A percentile compares a stretch with the other conserved stretches of the same genome.
These are phyloP conservation scores for Sesamia inferens DNA, from an alignment of 2,888 invertebrate genomes.

Conservation along the genomic window DNA sequence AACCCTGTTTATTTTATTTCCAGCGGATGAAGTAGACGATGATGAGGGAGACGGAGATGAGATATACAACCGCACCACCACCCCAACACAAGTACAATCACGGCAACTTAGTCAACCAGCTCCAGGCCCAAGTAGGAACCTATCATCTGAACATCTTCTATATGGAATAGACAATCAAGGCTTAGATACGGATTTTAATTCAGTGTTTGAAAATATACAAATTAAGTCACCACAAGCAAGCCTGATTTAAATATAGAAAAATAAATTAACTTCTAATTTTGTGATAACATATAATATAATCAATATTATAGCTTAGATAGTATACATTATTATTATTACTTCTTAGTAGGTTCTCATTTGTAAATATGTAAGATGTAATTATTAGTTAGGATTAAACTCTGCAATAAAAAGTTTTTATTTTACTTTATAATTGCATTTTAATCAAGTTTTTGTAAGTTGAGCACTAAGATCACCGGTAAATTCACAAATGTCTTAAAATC, in stretches of 20 bases:
- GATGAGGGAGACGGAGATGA: constrained; percentile 86
- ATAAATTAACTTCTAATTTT: constrained; percentile 34
- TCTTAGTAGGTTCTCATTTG: constrained; percentile 27
- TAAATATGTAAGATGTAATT: constrained; percentile 37
- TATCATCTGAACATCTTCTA: constrained; percentile 84
- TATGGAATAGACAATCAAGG: constrained; percentile 91
- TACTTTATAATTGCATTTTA: constrained; percentile 43
- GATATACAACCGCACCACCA: constrained; percentile 86
- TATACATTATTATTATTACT: constrained; percentile 15
- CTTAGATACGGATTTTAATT: constrained; percentile 91
- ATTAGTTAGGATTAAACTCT: constrained; percentile 25
- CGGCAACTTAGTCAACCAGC: constrained; percentile 71
- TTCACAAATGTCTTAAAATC: background rate
- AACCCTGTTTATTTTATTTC: constrained; percentile 38
- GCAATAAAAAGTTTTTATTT: constrained; percentile 50
- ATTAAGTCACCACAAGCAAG: constrained; percentile 86
- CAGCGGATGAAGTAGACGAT: constrained; percentile 87
- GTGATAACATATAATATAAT: constrained; percentile 31
- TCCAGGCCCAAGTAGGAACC: constrained; percentile 85
- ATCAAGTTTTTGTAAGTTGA: constrained; percentile 5
- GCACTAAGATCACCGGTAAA: background rate
- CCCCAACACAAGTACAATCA: constrained; percentile 66
- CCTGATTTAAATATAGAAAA: constrained; percentile 74
- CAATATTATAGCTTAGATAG: constrained; percentile 22
- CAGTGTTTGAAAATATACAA: constrained; percentile 91